Evolutionary conservation across 2,797 vertebrate genomes (phyloP).

Genomic region (Helarctos malayanus): DNA sequence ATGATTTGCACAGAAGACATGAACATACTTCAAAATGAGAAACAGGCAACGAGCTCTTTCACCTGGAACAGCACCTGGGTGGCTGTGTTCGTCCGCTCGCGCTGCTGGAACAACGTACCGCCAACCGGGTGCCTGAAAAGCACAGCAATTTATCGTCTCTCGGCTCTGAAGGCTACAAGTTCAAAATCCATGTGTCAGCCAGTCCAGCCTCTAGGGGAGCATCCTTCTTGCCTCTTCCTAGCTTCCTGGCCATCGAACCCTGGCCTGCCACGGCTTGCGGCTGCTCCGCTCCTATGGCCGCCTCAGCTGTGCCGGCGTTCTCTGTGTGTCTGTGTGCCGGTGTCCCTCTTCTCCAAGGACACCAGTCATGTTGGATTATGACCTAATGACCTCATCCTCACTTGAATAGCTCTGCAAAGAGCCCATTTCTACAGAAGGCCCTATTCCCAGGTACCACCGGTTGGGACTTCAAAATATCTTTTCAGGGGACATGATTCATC

Average conservation of each 20-base stretch:
- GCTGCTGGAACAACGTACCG: neutral
- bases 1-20: neutral
- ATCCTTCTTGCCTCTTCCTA: neutral
- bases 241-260: too few species aligned
- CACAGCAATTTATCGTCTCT: neutral
- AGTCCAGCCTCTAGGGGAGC: neutral
- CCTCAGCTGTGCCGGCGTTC: too few species aligned
- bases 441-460: neutral
- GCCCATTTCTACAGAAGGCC: neutral
- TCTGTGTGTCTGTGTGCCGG: neutral
- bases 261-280: neutral
- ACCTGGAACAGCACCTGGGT: neutral
- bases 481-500: neutral
- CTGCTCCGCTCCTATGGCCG: too few species aligned
- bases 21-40: neutral
- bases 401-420: neutral
- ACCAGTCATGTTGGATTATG: neutral
- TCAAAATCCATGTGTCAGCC: neutral
- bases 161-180: neutral
- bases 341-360: conserved; percentile 11
- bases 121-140: neutral
- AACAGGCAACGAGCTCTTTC: neutral
- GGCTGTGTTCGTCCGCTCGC: neutral
- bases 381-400: neutral
- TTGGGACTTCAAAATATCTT: neutral